Percentiles rank a stretch among this genome's conserved stretches.
Conservation (phyloP, 2,888 invertebrate genomes). For the Acrobasis repandana region DNA sequence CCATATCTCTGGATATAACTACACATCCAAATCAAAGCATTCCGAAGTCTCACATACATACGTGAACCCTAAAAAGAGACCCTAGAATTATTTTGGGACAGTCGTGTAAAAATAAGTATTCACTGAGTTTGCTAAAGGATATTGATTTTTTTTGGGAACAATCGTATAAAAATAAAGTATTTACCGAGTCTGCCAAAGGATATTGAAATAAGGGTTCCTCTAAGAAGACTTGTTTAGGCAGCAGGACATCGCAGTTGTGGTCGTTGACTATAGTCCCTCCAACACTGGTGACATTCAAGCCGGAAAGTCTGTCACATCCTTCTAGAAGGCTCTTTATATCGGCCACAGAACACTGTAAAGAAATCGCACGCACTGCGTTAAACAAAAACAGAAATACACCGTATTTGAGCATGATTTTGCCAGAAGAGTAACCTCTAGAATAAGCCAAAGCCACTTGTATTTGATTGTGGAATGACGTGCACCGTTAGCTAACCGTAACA, state of each 20-base stretch:
- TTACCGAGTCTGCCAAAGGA: conserved; percentile 63
- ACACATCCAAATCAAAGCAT: too few relatives aligned
- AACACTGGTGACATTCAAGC: conserved; percentile 67
- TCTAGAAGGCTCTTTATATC: conserved; percentile 68
- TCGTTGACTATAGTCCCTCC: conserved; percentile 75
- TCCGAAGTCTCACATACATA: too few relatives aligned
- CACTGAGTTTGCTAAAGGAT: too few relatives aligned
- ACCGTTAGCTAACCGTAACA: conserved; percentile 4
- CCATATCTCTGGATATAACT: too few relatives aligned
- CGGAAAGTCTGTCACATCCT: conserved; percentile 65
- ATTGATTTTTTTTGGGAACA: not conserved
- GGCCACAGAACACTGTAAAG: conserved; percentile 52
- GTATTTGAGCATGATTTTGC: conserved; percentile 8
- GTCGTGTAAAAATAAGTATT: too few relatives aligned
- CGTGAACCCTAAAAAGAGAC: too few relatives aligned
- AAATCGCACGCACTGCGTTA: conserved; percentile 35
- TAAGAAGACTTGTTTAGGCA: conserved; percentile 73
- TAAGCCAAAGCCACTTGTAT: not conserved
- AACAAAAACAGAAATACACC: conserved; percentile 33
- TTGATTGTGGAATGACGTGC: conserved; percentile 2
- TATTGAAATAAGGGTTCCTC: conserved; percentile 75
- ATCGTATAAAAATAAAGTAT: conserved; percentile 19
- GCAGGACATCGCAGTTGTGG: conserved; percentile 72
- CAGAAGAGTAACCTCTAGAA: not conserved
- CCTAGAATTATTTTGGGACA: too few relatives aligned